phyloP scores from a whole-genome alignment of 2,888 invertebrate genomes.

The Ypsolopha sequella region DNA sequence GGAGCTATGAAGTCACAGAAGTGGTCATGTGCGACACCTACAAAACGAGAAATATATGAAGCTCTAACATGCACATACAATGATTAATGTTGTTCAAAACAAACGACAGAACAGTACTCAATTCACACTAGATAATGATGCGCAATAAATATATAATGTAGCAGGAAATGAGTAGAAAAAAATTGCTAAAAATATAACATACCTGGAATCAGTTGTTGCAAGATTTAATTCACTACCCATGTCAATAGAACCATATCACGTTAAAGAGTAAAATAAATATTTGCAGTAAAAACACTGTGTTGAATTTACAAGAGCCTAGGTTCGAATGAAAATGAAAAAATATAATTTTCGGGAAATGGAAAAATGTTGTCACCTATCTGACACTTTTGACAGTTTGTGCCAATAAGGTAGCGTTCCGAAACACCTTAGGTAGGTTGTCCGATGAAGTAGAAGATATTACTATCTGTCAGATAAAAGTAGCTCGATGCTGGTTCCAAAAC shows the following conservation, averaged over 20 bases:
- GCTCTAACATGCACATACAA: neutral
- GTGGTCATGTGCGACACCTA: constrained; percentile 20
- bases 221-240: constrained; percentile 59
- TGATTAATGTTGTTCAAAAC: constrained; percentile 6
- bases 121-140: constrained; percentile 1
- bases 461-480: no score
- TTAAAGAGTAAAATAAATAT: neutral
- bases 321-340: no score
- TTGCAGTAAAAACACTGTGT: no score
- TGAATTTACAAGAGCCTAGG: no score
- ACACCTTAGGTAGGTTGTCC: no score
- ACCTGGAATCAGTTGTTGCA: constrained; percentile 47
- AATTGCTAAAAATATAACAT: constrained; percentile 7
- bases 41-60: constrained; percentile 17
- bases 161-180: constrained; percentile 10
- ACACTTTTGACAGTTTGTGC: no score
- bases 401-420: no score
- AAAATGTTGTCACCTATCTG: no score
- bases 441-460: no score
- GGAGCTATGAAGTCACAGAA: constrained; percentile 3
- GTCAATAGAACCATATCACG: constrained; percentile 19
- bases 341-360: no score
- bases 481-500: no score
- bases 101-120: neutral
- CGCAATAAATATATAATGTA: constrained; percentile 23